phyloP scores from a whole-genome alignment of 2,888 invertebrate genomes.

The Merodon equestris region DNA sequence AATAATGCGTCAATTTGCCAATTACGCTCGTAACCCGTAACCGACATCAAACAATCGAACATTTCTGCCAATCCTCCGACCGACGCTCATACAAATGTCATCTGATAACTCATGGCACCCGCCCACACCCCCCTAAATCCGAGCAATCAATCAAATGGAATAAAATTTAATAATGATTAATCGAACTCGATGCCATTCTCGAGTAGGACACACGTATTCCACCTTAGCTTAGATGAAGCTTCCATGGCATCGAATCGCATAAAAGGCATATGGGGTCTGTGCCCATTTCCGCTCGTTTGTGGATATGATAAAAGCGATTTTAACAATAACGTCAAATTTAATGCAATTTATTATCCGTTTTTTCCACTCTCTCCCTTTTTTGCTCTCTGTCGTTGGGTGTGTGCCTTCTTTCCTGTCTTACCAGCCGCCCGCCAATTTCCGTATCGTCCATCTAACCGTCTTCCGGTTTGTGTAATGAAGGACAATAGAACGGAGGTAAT shows the following conservation, averaged over 20 bases:
- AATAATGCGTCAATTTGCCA: slow-evolving; percentile 49
- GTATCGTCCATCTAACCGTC: slow-evolving; percentile 31
- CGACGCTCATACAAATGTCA: slow-evolving; percentile 30
- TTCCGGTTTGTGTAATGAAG: slow-evolving; percentile 56
- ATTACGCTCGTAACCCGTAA: slow-evolving; percentile 15
- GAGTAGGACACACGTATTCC: background rate
- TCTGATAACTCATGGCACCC: slow-evolving; percentile 37
- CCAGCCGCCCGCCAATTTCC: slow-evolving; percentile 18
- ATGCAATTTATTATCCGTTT: slow-evolving; percentile 78
- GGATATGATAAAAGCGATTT: slow-evolving; percentile 59
- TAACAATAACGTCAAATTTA: slow-evolving; percentile 74
- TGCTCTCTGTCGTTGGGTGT: background rate
- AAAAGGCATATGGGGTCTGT: slow-evolving; percentile 12
- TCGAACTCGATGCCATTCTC: slow-evolving; percentile 60
- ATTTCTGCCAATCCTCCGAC: slow-evolving; percentile 1
- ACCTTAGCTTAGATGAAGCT: background rate
- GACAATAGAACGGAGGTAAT: slow-evolving; percentile 70
- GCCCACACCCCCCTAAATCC: slow-evolving; percentile 67
- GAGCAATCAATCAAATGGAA: slow-evolving; percentile 74
- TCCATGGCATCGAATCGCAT: slow-evolving; percentile 5
- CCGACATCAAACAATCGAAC: background rate
- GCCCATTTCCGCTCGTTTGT: slow-evolving; percentile 26
- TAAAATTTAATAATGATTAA: slow-evolving; percentile 71
- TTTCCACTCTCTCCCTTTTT: slow-evolving; percentile 75
- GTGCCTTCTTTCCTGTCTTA: slow-evolving; percentile 45